Evolutionary conservation across 2,797 vertebrate species (phyloP).

Genomic region (Capromys pilorides): DNA sequence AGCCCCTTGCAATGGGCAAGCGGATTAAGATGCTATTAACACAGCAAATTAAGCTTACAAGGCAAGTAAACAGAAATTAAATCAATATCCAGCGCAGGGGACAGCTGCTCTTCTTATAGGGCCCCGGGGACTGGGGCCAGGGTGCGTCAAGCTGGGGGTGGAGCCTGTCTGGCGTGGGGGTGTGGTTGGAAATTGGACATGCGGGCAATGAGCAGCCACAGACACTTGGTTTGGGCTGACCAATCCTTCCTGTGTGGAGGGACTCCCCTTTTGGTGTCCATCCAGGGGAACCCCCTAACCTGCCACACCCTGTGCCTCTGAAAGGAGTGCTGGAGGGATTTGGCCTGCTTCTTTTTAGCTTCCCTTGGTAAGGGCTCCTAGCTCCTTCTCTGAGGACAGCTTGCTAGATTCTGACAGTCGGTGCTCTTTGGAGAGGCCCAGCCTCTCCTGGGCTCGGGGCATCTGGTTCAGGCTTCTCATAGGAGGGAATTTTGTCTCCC

Average conservation of each 20-base stretch:
- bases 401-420: not conserved
- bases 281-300: rapidly evolving
- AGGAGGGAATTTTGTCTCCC: not conserved
- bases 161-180: not conserved
- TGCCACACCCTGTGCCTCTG: too few species aligned
- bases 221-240: not conserved
- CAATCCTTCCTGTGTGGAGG: not conserved
- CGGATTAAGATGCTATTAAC: constrained; percentile 86
- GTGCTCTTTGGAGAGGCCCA: not conserved
- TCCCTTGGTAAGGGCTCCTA: not conserved
- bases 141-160: not conserved
- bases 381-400: not conserved
- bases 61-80: constrained; percentile 84
- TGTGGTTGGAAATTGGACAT: rapidly evolving
- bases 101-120: constrained; percentile 73
- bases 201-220: rapidly evolving
- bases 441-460: not conserved
- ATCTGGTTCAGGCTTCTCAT: not conserved
- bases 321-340: not conserved
- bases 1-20: constrained; percentile 79
- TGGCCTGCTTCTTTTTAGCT: too few species aligned
- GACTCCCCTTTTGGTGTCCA: not conserved
- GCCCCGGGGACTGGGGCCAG: not conserved
- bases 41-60: constrained; percentile 85
- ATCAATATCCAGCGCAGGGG: constrained; percentile 80